phyloP scores from a whole-genome alignment of 2,113 vertebrate species.

The Clupea harengus region DNA sequence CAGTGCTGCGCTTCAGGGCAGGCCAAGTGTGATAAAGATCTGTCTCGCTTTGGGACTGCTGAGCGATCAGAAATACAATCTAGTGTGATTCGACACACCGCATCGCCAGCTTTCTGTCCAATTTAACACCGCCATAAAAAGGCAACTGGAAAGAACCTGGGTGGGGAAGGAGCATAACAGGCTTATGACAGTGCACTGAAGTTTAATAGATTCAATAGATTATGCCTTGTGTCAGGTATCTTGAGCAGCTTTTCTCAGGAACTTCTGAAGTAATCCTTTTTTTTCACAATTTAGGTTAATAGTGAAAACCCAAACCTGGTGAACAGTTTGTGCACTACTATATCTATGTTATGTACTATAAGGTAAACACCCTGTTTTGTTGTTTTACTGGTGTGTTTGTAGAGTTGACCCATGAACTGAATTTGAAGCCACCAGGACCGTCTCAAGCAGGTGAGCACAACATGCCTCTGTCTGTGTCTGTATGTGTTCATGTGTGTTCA shows the following conservation, averaged over 20 bases:
- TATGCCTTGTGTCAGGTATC: not conserved
- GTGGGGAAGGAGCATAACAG: not conserved
- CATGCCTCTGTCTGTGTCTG: not conserved
- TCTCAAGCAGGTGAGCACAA: slow-evolving; percentile 66
- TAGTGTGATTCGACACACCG: slow-evolving; percentile 2
- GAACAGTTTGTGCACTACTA: not conserved
- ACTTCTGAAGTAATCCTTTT: not conserved
- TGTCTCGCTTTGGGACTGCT: not conserved
- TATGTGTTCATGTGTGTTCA: not conserved
- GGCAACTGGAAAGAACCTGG: not conserved
- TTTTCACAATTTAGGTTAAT: not conserved
- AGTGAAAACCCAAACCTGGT: not conserved
- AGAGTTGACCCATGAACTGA: slow-evolving; percentile 74
- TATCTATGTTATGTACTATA: not conserved
- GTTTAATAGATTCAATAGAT: not conserved
- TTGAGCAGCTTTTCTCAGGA: not conserved
- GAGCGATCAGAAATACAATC: slow-evolving; percentile 6
- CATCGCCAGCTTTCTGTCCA: not conserved
- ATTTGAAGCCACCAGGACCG: slow-evolving; percentile 64
- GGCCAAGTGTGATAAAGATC: not conserved
- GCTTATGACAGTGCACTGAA: not conserved
- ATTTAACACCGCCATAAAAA: not conserved
- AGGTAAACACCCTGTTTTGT: not conserved
- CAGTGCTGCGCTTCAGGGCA: not conserved
- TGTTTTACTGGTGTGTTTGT: slow-evolving; percentile 30